phyloP scores from a whole-genome alignment of 2,888 invertebrate species.

The Scaptomyza parva region DNA sequence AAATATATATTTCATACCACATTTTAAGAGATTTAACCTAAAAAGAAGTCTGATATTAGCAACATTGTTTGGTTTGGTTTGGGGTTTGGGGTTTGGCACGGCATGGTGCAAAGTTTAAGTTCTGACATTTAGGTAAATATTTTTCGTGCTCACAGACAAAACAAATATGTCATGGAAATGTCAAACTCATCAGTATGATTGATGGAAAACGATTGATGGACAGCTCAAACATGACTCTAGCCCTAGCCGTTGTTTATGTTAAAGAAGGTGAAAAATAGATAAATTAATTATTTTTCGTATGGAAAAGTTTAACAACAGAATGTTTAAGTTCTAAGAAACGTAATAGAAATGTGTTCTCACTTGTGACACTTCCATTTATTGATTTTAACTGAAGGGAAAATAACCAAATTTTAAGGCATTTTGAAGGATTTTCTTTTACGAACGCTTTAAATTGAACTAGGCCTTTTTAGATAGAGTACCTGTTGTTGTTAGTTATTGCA shows the following conservation, averaged over 20 bases:
- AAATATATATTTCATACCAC: no score
- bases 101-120: conserved; percentile 78
- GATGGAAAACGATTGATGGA: conserved; percentile 76
- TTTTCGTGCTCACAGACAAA: conserved; percentile 74
- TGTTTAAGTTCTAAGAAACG: neutral
- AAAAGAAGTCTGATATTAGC: neutral
- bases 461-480: conserved; percentile 64
- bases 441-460: conserved; percentile 69
- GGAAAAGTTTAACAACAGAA: no score
- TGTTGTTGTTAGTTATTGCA: conserved; percentile 42
- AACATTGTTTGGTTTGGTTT: neutral
- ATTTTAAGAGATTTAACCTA: neutral
- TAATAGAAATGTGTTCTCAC: neutral
- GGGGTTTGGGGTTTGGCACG: no score
- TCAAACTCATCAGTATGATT: conserved; percentile 75
- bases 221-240: conserved; percentile 53
- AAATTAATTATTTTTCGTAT: no score
- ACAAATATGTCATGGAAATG: conserved; percentile 80
- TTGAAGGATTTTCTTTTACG: neutral
- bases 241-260: conserved; percentile 22
- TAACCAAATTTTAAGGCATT: conserved; percentile 15
- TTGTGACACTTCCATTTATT: conserved; percentile 19
- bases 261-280: no score
- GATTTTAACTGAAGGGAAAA: conserved; percentile 24
- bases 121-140: conserved; percentile 81